Base-by-base conservation (phyloP, 2,113 vertebrate genomes). In the Haemorhous mexicanus region DNA sequence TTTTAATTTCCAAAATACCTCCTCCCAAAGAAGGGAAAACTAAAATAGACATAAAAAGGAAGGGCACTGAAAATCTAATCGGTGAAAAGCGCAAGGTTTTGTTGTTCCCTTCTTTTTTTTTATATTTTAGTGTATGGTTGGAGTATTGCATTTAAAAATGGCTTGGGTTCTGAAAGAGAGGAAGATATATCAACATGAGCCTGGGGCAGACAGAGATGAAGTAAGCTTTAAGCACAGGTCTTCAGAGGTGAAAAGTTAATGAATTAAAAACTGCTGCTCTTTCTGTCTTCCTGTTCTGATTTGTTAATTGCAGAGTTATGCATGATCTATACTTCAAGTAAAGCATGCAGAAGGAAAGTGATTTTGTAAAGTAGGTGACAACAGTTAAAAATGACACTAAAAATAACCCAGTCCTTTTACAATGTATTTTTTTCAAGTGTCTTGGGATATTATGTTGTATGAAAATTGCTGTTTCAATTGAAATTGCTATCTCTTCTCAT, bases 221-320 rank as follows among this genome's bases (percentile, higher is more conserved):
- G 72, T 93, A 93, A 96, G 64, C 41, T 63, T 94, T 90, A 92
- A 95, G 70, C 68, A 74, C 61, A 68, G 37, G 55, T 89, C 44
- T 83, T 44, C 43, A 82, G 68, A 89, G 88, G 66, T 73, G 84
- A 94, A 96, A 76, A 72, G 75, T 47, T 90, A 94, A 90, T 87
- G 68, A 90, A 94, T 84, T 94, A 90, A 90, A 96, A 93, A 52
- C 47, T 64, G 49, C 43, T 93, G 43, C 46, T 94, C 63, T 49
- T 73, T 84, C 79, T 88, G 32, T 76, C 59, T 89, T 94, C 47
- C 69, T 88, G 16, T n/a, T 88, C 72, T 89, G 80, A 50, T 67
- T 81, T 53, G 16, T 89, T 96, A 96, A 95, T 92, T 91, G 62
- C 49, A 81, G 75, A 92, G 68, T 88, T 89, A 88, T 84, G 33